Base-by-base conservation (phyloP, 2,797 vertebrate species). In the Rhynchotus rufescens region DNA sequence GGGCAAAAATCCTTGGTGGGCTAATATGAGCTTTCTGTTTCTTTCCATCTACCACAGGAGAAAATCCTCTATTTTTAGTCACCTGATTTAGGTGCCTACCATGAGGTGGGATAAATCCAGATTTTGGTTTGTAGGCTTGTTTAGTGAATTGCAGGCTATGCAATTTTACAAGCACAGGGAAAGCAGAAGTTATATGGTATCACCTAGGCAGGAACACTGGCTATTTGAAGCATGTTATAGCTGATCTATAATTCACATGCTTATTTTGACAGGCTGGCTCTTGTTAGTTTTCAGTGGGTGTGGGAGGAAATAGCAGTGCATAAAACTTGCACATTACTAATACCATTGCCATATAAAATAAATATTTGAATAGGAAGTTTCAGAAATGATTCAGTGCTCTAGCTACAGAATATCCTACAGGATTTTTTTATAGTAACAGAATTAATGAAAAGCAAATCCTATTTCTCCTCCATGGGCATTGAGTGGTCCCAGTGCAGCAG, bases 291-390 rank as follows among this genome's bases (percentile, higher is more conserved):
- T 91, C 94, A 93, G 96, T 96, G 95, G 97, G 97, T 12, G 95
- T 97, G 94, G 89, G 96, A 98, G 97, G 97, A 98, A 97, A 97
- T 93, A 84, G 92, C 84, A 89, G 72, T 91, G 86, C 88, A 96
- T 96, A 97, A 96, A 97, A 96, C 91, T 95, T 96, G 94, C 96
- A 97, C 96, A 96, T 97, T 97, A 96, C 96, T 97, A 97, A 97
- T 98, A 93, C 96, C 72, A 93, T 97, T 97, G 96, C 97, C 96
- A 96, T 97, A 97, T 97, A 97, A 98, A 97, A 96, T 95, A 97
- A 96, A 96, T 97, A 96, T 97, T 97, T 97, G 96, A 97, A 95
- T 94, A 96, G 95, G 95, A 96, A 92, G 94, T 96, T 96, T 94
- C 92, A 96, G 96, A 97, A 96, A 96, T 97, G 96, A 97, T 97